Base-by-base conservation (phyloP, 2,113 vertebrate species). In the Abramis brama region DNA sequence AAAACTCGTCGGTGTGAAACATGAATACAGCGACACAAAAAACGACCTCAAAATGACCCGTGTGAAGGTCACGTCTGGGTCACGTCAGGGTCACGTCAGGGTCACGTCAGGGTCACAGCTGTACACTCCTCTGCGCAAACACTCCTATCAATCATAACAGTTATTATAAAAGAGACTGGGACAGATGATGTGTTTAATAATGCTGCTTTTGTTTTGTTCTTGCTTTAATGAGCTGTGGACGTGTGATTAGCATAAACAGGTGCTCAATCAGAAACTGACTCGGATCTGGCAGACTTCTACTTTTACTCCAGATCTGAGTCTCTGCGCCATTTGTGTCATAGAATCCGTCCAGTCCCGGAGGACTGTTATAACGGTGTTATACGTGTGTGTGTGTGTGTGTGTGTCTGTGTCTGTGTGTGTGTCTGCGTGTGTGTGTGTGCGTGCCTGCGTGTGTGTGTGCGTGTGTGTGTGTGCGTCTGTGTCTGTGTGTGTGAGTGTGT, bases 161-260 rank as follows among this genome's bases (percentile, higher is more conserved):
- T 55, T 39, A 43, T 43, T 71, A n/a, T 43, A 71, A 5, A 71
- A 23, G 33, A 43, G 64, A 68, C 1, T 21, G 17, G 66, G 33
- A 70, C 19, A 68, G 66, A 70, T 36, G 1, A 21, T 70, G 66
- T 1, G 3, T 11, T 70, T 70, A 10, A 70, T 39, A 70, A 70
- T 1, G 68, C 68, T 71, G 68, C 21, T 71, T 71, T n/a, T 43
- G 68, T 21, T 71, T 43, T 6, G 36, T 43, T 71, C 33, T 23
- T 23, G 8, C 10, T 71, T 71, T 71, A 71, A 71, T 71, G 36
- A 43, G 68, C 68, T 70, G 68, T 43, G 5, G n/a, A 12, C 6
- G 23, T 43, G 36, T 71, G 36, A 71, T 71, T 71, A 71, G 68
- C 33, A 71, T 21, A 23, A 71, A 36, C 68, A 71, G 68, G 33